A percentile compares a stretch with the other conserved stretches of the same genome.
These are phyloP conservation scores for Buteo buteo DNA, from an alignment of 2,113 vertebrate species.

Conservation along the genomic window DNA sequence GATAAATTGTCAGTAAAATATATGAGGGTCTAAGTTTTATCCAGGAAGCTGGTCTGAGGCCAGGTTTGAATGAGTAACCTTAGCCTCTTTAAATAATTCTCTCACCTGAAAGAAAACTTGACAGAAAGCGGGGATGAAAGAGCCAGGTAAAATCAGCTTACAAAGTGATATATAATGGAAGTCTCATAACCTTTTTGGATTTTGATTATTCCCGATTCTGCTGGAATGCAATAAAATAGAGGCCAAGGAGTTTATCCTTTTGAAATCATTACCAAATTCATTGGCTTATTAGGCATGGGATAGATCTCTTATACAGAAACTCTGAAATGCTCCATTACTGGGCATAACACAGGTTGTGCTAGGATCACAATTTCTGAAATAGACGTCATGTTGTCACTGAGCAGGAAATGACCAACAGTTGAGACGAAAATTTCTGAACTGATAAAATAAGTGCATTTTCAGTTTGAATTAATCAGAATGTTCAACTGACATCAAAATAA, in stretches of 20 bases:
- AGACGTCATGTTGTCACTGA: not conserved
- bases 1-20: not conserved
- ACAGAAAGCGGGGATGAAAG: not conserved
- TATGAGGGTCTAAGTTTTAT: not conserved
- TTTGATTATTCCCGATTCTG: not conserved
- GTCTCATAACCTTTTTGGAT: not conserved
- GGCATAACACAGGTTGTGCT: not conserved
- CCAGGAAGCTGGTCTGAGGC: not conserved
- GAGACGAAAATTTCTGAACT: not conserved
- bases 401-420: not conserved
- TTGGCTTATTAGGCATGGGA: not conserved
- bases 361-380: not conserved
- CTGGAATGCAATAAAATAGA: not conserved
- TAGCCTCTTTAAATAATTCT: not conserved
- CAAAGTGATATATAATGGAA: not conserved
- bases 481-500: not conserved
- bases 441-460: not conserved
- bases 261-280: not conserved
- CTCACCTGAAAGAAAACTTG: not conserved
- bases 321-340: not conserved
- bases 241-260: not conserved
- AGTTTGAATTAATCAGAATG: not conserved
- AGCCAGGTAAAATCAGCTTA: not conserved
- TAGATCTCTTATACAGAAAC: not conserved
- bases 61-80: not conserved